A percentile compares a stretch with the other conserved stretches of the same genome.
phyloP scores from a whole-genome alignment of 2,797 vertebrate species.

The Chaunax sp. region DNA sequence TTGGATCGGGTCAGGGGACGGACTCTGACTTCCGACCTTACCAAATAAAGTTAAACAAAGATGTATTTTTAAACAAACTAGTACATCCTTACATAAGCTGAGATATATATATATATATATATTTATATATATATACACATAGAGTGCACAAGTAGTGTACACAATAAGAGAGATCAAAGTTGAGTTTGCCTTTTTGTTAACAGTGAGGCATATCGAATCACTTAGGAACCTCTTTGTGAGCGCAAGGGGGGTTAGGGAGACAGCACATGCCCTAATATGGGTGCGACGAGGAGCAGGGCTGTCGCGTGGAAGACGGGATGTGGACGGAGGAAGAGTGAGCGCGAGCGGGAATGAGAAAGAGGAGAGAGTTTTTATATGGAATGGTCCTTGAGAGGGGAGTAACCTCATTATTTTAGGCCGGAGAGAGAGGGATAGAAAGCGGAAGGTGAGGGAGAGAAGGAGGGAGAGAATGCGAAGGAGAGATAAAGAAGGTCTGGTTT shows the following conservation, averaged over 20 bases:
- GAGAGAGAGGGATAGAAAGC: conserved; percentile 51
- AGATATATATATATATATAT: conserved; percentile 42
- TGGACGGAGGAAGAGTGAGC: conserved; percentile 77
- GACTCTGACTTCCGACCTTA: conserved; percentile 26
- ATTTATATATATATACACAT: conserved; percentile 42
- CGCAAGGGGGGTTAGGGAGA: conserved; percentile 41
- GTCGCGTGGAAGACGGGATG: conserved; percentile 80
- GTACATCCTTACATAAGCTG: conserved; percentile 49
- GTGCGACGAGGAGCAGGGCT: conserved; percentile 68
- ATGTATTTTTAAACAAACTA: conserved; percentile 56
- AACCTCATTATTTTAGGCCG: conserved; percentile 81
- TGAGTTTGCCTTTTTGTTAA: conserved; percentile 63
- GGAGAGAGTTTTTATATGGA: conserved; percentile 82
- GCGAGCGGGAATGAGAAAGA: conserved; percentile 67
- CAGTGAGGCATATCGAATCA: conserved; percentile 64
- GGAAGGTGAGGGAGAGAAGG: conserved; percentile 24
- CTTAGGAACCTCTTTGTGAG: conserved; percentile 56
- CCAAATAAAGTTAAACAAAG: conserved; percentile 21
- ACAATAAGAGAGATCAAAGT: conserved; percentile 61
- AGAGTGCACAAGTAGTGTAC: conserved; percentile 44
- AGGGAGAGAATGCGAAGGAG: conserved; percentile 69
- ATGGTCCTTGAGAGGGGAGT: conserved; percentile 80
- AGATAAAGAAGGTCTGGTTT: conserved; percentile 78
- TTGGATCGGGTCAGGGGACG: not conserved
- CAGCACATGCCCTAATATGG: conserved; percentile 78